phyloP scores from a whole-genome alignment of 2,888 invertebrate genomes.

The Drosophila antonietae region DNA sequence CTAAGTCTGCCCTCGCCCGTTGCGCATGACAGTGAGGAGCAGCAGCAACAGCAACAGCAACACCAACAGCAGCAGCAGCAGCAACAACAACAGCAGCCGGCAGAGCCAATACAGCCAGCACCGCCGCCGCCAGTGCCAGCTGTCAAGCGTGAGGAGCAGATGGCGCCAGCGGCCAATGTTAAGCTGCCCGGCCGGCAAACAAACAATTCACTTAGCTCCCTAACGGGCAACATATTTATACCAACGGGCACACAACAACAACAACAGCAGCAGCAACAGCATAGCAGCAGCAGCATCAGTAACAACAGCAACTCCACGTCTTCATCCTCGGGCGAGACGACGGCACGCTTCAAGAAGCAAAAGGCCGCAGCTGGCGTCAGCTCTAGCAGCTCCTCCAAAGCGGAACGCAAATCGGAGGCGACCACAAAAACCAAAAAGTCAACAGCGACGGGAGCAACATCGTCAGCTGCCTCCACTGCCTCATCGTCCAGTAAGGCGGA shows the following conservation, averaged over 20 bases:
- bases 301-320: slow-evolving; percentile 12
- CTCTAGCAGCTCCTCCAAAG: slow-evolving; percentile 27
- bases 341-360: slow-evolving; percentile 63
- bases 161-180: slow-evolving; percentile 84
- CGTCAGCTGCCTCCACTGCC: slow-evolving; percentile 58
- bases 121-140: slow-evolving; percentile 29
- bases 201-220: slow-evolving; percentile 93
- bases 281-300: slow-evolving; percentile 56
- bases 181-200: slow-evolving; percentile 90
- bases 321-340: slow-evolving; percentile 17
- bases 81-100: slow-evolving; percentile 17
- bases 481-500: slow-evolving; percentile 69
- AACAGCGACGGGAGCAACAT: slow-evolving; percentile 28
- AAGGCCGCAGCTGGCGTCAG: slow-evolving; percentile 38
- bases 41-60: slow-evolving; percentile 1
- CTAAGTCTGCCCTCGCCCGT: slow-evolving; percentile 67
- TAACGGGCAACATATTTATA: slow-evolving; percentile 93
- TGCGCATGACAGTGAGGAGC: slow-evolving; percentile 56
- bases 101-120: slow-evolving; percentile 22
- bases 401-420: slow-evolving; percentile 56
- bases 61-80: slow-evolving; percentile 24
- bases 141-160: slow-evolving; percentile 63
- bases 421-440: slow-evolving; percentile 44
- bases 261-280: slow-evolving; percentile 44
- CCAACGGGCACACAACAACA: slow-evolving; percentile 77